Conservation (phyloP, 2,113 vertebrate genomes). For the Helogale parvula region DNA sequence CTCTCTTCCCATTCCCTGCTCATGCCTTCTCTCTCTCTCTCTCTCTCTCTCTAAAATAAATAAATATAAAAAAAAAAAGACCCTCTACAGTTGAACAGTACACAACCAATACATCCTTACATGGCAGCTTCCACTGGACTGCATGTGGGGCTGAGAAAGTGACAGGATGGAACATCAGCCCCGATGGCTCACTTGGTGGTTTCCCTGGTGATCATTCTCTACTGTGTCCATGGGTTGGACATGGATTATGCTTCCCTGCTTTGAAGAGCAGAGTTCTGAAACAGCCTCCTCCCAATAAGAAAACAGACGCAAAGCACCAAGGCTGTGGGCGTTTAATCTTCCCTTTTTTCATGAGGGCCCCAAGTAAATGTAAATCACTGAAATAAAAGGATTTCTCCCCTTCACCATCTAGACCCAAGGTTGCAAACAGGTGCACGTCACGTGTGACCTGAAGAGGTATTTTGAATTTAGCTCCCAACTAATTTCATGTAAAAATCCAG, state of each 20-base stretch:
- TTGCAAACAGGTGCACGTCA: background rate
- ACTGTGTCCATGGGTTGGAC: background rate
- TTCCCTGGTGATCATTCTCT: background rate
- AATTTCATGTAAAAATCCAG: background rate
- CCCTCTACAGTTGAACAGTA: background rate
- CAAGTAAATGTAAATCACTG: background rate
- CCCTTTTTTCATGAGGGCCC: background rate
- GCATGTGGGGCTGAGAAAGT: background rate
- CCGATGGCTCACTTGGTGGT: background rate
- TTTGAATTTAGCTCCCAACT: slow-evolving; percentile 8
- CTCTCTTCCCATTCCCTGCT: too few relatives aligned
- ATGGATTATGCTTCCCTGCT: background rate
- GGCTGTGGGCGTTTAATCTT: background rate
- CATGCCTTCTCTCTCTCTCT: too few relatives aligned
- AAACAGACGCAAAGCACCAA: background rate
- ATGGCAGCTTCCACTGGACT: background rate
- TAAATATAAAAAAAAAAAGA: background rate
- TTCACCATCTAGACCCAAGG: background rate
- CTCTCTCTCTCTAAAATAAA: too few relatives aligned
- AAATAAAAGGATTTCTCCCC: background rate
- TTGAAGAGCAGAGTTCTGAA: slow-evolving; percentile 9
- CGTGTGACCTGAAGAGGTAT: background rate
- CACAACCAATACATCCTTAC: background rate
- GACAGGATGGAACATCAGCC: background rate
- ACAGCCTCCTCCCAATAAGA: background rate